phyloP scores from a whole-genome alignment of 2,113 vertebrate species.

The Bucco capensis region DNA sequence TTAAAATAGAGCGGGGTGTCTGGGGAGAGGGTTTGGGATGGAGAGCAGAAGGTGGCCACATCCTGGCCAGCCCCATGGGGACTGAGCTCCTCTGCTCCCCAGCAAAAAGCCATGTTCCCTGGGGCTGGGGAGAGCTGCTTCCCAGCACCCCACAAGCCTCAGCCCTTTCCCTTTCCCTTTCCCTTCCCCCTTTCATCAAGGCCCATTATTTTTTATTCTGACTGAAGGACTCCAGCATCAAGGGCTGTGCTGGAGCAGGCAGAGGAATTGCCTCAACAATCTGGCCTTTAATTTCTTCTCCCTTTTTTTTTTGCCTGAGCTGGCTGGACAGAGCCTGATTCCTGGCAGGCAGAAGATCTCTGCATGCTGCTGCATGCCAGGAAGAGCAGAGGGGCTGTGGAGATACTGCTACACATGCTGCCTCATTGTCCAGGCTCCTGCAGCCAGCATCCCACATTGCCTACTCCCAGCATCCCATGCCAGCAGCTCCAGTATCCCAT shows the following conservation, averaged over 20 bases:
- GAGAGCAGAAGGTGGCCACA: neutral
- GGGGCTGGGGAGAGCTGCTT: neutral
- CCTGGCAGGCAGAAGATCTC: neutral
- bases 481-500: neutral
- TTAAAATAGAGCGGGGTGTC: neutral
- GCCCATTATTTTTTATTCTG: neutral
- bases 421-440: fast-evolving
- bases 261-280: neutral
- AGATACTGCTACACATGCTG: neutral
- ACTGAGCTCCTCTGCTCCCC: fast-evolving
- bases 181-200: neutral
- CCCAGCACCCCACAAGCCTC: neutral
- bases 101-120: neutral
- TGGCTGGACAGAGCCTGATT: neutral
- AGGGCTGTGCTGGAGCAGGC: neutral
- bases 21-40: neutral
- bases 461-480: neutral
- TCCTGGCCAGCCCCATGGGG: neutral
- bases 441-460: neutral
- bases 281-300: conserved; percentile 2
- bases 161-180: neutral
- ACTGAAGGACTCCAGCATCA: conserved; percentile 21
- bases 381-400: fast-evolving
- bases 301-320: neutral
- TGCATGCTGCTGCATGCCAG: fast-evolving